Percentiles rank a stretch among this genome's conserved stretches.
These are phyloP conservation scores for Numida meleagris DNA, from an alignment of 2,113 vertebrate genomes.

Conservation along the genomic window DNA sequence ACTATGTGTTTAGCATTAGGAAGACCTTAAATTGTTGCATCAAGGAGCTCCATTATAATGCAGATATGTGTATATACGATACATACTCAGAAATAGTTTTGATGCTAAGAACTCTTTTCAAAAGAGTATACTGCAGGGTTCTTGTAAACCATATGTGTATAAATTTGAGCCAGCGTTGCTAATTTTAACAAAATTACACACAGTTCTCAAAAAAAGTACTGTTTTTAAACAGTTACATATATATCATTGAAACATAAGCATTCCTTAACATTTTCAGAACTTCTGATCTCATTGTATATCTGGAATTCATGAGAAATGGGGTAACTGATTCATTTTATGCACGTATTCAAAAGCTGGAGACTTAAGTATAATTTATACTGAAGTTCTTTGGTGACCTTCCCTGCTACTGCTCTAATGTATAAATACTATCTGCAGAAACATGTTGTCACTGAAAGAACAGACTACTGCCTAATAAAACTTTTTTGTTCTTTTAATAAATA, in stretches of 20 bases:
- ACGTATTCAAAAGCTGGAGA: not conserved
- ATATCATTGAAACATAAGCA: not conserved
- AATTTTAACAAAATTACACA: not conserved
- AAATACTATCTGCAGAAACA: conserved; percentile 40
- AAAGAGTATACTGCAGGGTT: not conserved
- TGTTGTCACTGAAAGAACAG: conserved; percentile 40
- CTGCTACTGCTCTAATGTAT: conserved; percentile 5
- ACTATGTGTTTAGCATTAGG: not conserved
- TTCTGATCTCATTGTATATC: not conserved
- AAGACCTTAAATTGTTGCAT: not conserved
- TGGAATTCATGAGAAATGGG: not conserved
- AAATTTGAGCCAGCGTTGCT: not conserved
- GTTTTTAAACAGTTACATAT: not conserved
- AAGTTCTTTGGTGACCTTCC: not conserved
- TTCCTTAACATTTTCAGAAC: not conserved
- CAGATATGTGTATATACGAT: not conserved
- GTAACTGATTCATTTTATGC: not conserved
- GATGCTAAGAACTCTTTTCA: not conserved
- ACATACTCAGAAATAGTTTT: not conserved
- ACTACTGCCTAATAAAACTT: conserved; percentile 9
- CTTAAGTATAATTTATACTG: not conserved
- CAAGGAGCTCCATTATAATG: not conserved
- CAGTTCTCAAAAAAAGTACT: not conserved
- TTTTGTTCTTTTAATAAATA: not conserved
- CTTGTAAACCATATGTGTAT: not conserved